Percentiles rank a stretch among this genome's conserved stretches.
These are phyloP conservation scores for Onychomys arenicola DNA, from an alignment of 2,797 vertebrate species.

Conservation along the genomic window DNA sequence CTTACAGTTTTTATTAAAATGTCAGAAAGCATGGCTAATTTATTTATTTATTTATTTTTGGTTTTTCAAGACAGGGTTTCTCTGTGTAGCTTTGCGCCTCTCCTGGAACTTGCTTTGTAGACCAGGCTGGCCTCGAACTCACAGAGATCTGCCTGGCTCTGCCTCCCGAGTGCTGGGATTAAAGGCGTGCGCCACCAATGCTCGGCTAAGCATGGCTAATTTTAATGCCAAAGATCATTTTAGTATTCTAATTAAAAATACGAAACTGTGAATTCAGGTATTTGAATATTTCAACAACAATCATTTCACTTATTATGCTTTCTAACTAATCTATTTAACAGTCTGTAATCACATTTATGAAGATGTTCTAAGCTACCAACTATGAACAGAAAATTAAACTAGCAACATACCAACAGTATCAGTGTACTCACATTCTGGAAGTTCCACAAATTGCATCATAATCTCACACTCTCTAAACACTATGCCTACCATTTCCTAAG, in stretches of 20 bases:
- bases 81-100: no score
- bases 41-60: no score
- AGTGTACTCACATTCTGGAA: neutral
- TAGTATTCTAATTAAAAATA: constrained; percentile 30
- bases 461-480: neutral
- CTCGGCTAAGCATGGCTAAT: constrained; percentile 7
- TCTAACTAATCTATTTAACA: neutral
- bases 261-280: constrained; percentile 11
- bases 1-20: neutral
- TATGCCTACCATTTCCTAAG: neutral
- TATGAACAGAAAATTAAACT: constrained; percentile 31
- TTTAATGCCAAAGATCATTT: constrained; percentile 24
- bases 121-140: no score
- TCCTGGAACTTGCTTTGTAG: no score
- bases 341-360: neutral
- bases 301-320: constrained; percentile 11
- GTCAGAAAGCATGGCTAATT: constrained; percentile 42
- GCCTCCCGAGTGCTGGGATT: no score
- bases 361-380: neutral
- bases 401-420: neutral
- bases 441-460: neutral
- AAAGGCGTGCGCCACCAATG: no score
- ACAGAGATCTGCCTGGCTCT: no score
- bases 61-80: no score
- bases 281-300: constrained; percentile 17